Evolutionary conservation across 2,113 vertebrate genomes (phyloP), one percentile per base, ranked within the genome.

Genomic region (Propithecus coquereli): DNA sequence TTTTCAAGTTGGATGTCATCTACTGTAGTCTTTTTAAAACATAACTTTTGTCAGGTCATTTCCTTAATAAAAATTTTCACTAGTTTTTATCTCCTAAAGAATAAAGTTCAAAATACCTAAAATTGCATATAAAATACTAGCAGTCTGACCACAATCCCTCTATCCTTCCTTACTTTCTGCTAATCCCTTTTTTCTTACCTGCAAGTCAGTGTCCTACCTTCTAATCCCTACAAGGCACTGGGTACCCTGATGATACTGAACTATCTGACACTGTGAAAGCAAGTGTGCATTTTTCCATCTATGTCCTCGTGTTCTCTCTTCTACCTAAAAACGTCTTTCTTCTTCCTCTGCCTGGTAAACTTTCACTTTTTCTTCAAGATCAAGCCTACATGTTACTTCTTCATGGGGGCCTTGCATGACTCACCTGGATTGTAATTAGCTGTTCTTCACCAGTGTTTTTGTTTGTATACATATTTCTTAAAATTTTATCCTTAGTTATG

Each of bases 61-160:
- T 14, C 14, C 34, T 66, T 65, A 50, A 50, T 86, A 87, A 57
- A 96, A 85, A 90, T 8, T n/a, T 25, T 18, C 45, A 87, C 74
- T 79, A 34, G 34, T 14, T 52, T 95, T 95, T 93, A 71, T 83
- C 59, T 89, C 50, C 40, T 57, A 87, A 89, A 87, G 61, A 76
- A 82, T 63, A 59, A 79, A n/a, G n/a, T 43, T 79, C 66, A 90
- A 87, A 90, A 16, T 92, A 61, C 25, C 45, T 30, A 40, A 2
- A 57, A 50, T 2, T 70, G 22, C 37, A 34, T 80, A 50, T 37
- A 74, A 96, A 90, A 80, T 47, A 22, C 23, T 65, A 54, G 66
- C 68, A 74, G 10, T 63, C 6, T 66, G 5, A 23, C 34, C 57
- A 57, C 32, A 43, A n/a, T 20, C 54, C 30, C 25, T 80, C 34